Conservation (phyloP, 2,797 vertebrate genomes). For the Aythya fuligula region DNA sequence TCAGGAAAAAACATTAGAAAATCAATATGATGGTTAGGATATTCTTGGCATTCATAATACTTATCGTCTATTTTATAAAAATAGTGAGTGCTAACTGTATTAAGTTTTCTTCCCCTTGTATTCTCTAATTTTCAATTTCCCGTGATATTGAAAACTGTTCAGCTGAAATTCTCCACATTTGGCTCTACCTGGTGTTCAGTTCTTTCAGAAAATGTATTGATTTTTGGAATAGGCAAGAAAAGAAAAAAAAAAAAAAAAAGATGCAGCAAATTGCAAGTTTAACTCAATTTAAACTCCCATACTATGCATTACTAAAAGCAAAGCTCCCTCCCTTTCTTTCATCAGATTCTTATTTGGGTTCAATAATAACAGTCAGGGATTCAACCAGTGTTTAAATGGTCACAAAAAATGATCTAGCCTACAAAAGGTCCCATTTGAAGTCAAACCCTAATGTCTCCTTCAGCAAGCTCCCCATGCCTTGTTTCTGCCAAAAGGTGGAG, state of each 20-base stretch:
- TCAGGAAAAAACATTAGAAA: slow-evolving; percentile 77
- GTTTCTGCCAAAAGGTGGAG: neutral
- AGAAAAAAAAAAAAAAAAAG: neutral
- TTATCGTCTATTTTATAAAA: slow-evolving; percentile 63
- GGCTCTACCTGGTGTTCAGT: neutral
- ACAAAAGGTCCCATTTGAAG: neutral
- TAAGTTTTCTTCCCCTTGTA: slow-evolving; percentile 11
- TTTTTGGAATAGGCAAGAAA: neutral
- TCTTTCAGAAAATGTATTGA: neutral
- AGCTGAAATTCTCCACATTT: neutral
- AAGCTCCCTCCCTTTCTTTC: neutral
- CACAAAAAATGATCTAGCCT: neutral
- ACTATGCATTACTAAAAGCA: neutral
- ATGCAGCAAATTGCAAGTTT: neutral
- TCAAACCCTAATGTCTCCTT: neutral
- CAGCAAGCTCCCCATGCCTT: neutral
- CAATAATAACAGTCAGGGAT: neutral
- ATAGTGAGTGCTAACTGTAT: slow-evolving; percentile 37
- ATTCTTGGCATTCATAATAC: slow-evolving; percentile 75
- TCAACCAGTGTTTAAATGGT: neutral
- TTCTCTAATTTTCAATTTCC: slow-evolving; percentile 6
- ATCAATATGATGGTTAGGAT: slow-evolving; percentile 77
- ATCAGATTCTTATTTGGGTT: neutral
- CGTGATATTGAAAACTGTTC: neutral
- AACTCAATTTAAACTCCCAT: neutral